Evolutionary conservation across 2,888 invertebrate species (phyloP).

Genomic region (Zeuzera pyrina): DNA sequence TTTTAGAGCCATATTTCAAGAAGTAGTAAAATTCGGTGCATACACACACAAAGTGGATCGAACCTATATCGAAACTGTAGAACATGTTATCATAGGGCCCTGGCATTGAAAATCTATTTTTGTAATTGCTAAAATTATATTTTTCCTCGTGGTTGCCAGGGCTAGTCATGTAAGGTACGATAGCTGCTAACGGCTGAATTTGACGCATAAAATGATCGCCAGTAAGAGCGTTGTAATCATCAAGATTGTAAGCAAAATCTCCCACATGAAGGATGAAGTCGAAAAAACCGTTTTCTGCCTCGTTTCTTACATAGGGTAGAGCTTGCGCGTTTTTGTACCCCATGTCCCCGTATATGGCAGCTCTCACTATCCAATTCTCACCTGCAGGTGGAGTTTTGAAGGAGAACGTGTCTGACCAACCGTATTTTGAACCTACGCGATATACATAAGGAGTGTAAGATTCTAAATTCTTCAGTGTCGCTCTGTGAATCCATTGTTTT

Average conservation of each 20-base stretch:
- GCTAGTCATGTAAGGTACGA: constrained; percentile 87
- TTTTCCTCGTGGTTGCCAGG: constrained; percentile 84
- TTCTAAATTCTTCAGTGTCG: not conserved
- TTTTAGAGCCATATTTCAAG: constrained; percentile 82
- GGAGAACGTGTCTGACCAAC: constrained; percentile 82
- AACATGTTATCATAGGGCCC: constrained; percentile 75
- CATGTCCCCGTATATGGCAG: constrained; percentile 89
- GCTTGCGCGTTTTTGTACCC: constrained; percentile 87
- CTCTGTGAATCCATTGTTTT: not conserved
- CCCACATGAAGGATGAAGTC: constrained; percentile 88
- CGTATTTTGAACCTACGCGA: constrained; percentile 79
- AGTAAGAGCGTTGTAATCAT: constrained; percentile 78
- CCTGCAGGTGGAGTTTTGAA: constrained; percentile 76
- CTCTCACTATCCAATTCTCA: constrained; percentile 77
- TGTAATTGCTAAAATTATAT: constrained; percentile 91
- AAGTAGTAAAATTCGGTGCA: constrained; percentile 93
- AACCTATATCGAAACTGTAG: constrained; percentile 87
- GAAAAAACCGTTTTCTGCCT: constrained; percentile 79
- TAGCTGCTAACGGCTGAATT: constrained; percentile 86
- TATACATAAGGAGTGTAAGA: constrained; percentile 50
- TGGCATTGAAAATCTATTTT: constrained; percentile 88
- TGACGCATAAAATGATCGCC: constrained; percentile 91
- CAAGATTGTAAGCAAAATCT: constrained; percentile 91
- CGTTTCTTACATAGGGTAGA: constrained; percentile 80
- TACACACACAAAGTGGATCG: constrained; percentile 86